A percentile compares a stretch with the other conserved stretches of the same genome.
Evolutionary conservation across 1,140 invertebrate genomes (phyloP).

Genomic region (Diachasmimorpha longicaudata): DNA sequence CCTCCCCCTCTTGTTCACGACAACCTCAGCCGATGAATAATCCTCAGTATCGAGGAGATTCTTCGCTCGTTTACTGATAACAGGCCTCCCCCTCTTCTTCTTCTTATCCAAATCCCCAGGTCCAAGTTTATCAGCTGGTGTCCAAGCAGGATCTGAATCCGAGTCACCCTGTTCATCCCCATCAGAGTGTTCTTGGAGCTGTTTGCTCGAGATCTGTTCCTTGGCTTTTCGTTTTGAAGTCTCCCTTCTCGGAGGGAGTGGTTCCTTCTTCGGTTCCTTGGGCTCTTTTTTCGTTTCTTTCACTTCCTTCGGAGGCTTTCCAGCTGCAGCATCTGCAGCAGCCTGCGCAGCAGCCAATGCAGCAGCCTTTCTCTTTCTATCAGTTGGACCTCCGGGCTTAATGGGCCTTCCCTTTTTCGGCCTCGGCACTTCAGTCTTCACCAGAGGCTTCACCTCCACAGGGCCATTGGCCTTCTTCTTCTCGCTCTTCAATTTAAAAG

Average conservation of each 20-base stretch:
- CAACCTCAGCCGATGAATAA: conserved; percentile 37
- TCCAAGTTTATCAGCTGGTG: conserved; percentile 66
- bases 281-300: conserved; percentile 38
- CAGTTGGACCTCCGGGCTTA: conserved; percentile 58
- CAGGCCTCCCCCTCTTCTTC: conserved; percentile 52
- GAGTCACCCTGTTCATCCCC: conserved; percentile 67
- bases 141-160: conserved; percentile 77
- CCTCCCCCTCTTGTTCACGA: conserved; percentile 37
- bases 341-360: conserved; percentile 58
- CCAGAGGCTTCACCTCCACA: conserved; percentile 46
- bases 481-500: conserved; percentile 60
- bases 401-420: conserved; percentile 57
- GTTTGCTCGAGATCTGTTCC: conserved; percentile 63
- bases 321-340: conserved; percentile 41
- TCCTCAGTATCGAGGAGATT: conserved; percentile 48
- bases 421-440: conserved; percentile 36
- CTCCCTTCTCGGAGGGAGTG: conserved; percentile 67
- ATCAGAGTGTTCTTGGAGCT: conserved; percentile 57
- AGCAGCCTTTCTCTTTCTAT: conserved; percentile 63
- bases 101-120: conserved; percentile 46
- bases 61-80: conserved; percentile 50
- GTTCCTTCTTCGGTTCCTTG: background rate
- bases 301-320: conserved; percentile 41
- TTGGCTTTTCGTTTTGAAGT: conserved; percentile 71
- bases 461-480: conserved; percentile 50